Evolutionary conservation across 2,888 invertebrate genomes (phyloP), one percentile per base, ranked within the genome.

Genomic region (Parelbella ahira): DNA sequence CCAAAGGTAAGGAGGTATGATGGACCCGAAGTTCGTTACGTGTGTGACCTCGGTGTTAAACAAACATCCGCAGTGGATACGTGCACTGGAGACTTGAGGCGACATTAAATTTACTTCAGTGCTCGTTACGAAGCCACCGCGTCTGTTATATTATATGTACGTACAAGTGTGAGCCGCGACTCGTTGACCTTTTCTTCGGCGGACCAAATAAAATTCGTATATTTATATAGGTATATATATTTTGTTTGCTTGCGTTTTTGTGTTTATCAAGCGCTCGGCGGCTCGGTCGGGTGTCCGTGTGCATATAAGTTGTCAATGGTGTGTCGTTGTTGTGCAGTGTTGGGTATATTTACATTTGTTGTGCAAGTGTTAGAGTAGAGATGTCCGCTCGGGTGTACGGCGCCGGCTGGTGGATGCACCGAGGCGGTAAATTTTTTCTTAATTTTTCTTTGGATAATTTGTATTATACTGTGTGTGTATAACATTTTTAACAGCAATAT

Each of bases 231-330:
- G n/a, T n/a, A n/a, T n/a, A n/a, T n/a, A 15, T 15, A 15, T 15
- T 15, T 15, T 15, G 15, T 15, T 3, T 15, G 4, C 15, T 15
- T 3, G 4, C 21, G 0, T 25, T 25, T 34, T 28, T 28, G 10
- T 34, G 8, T 41, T 41, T 41, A 9, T 34, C 28, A 7, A 34
- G 15, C 41, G 10, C 27, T 33, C 20, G n/a, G 3, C 8, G 4
- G 18, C 3, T 20, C 11, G 24, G 23, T 10, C 11, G 15, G 10
- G 36, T 25, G 25, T n/a, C 9, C n/a, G 19, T 32, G 25, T 27
- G 3, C 21, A 37, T 37, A 41, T 41, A 33, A 41, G 33, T 21
- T 15, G 27, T 34, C 20, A 41, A 41, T 15, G 10, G 27, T 33
- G 8, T 25, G 12, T 21, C n/a, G n/a, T 28, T 34, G 3, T 34